These are phyloP conservation scores for Perizoma affinitatum DNA, from an alignment of 2,888 invertebrate genomes.

Conservation along the genomic window DNA sequence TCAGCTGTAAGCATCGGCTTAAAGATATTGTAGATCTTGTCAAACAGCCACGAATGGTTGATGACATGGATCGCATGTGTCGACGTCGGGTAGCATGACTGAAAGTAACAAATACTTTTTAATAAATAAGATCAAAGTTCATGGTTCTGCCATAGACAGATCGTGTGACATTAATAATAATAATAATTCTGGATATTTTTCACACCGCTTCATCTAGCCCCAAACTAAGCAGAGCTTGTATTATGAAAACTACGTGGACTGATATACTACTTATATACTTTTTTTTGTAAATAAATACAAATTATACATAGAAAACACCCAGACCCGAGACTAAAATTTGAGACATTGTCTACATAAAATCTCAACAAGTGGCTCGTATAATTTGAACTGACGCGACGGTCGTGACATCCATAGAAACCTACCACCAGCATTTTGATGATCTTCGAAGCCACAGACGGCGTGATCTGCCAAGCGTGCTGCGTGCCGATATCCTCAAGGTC, in stretches of 20 bases:
- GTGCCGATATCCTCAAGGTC: slow-evolving; percentile 89
- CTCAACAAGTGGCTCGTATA: too few relatives aligned
- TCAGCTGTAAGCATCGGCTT: slow-evolving; percentile 88
- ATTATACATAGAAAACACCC: background rate
- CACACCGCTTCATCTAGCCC: too few relatives aligned
- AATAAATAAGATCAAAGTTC: too few relatives aligned
- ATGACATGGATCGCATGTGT: slow-evolving; percentile 90
- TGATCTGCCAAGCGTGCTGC: slow-evolving; percentile 89
- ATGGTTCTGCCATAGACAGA: too few relatives aligned
- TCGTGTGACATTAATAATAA: too few relatives aligned
- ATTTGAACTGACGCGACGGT: too few relatives aligned
- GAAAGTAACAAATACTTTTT: slow-evolving; percentile 39
- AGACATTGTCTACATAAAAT: background rate
- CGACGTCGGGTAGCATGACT: slow-evolving; percentile 90
- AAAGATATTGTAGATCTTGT: slow-evolving; percentile 90
- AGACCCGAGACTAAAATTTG: background rate
- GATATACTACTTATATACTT: too few relatives aligned
- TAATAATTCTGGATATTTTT: too few relatives aligned
- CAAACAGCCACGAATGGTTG: slow-evolving; percentile 92
- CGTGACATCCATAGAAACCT: background rate
- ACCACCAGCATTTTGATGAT: slow-evolving; percentile 89
- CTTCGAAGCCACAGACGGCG: slow-evolving; percentile 87
- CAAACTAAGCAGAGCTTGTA: too few relatives aligned
- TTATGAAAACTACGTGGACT: too few relatives aligned
- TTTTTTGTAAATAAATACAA: background rate